Evolutionary conservation across 2,888 invertebrate species (phyloP), one percentile per base, ranked within the genome.

Genomic region (Leptopilina myrica): DNA sequence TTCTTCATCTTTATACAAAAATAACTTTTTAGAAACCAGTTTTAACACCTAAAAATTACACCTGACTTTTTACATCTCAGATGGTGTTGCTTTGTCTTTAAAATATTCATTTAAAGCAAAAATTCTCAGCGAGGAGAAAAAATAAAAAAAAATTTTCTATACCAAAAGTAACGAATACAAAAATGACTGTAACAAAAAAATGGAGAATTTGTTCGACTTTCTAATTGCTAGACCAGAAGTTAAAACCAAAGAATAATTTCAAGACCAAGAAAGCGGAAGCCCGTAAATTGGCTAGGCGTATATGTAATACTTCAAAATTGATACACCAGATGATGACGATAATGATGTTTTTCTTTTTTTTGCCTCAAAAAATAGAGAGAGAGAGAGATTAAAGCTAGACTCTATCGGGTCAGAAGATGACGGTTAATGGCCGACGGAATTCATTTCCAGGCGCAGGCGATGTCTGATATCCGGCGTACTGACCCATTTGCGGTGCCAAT

Each of bases 371-470:
- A 33, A 33, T 0, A 33, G 33, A 20, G 20, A 20, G 20, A 20
- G 86, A 82, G 78, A 85, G 80, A 78, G 87, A 84, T 85, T 87
- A 87, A 79, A 90, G 89, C 89, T 91, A 91, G 79, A 89, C 88
- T 88, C 92, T 92, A 89, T 95, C 95, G 93, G 95, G 95, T 96
- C 96, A 96, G 93, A 96, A 96, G 94, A 96, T 95, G 87, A 96
- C 96, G 75, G 96, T 95, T 20, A 96, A 92, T 1, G 96, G 96
- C 89, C 96, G 93, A 86, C 96, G 92, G 90, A 96, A 88, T 90
- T 96, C 96, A 66, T 94, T 93, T 49, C 95, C 94, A 67, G 93
- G 91, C 6, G 93, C 93, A 1, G 93, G 92, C 5, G 93, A 89
- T 76, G 93, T 93, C 0, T 94, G 92, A 80, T 94, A 94, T 65